Evolutionary conservation across 2,113 vertebrate genomes (phyloP).

Genomic region (Halcyon malimbica): DNA sequence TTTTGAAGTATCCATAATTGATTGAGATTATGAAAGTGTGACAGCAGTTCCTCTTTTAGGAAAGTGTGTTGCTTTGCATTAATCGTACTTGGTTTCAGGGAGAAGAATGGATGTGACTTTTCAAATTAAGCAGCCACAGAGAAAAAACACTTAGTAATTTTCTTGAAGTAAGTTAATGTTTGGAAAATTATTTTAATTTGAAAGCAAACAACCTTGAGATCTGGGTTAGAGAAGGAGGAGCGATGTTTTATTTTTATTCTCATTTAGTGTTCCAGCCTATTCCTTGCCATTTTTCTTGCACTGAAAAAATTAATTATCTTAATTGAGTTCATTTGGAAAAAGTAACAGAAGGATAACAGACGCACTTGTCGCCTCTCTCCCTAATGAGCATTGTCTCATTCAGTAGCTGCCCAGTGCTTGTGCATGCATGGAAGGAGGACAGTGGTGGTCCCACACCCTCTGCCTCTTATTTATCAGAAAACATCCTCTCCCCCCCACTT

Average conservation of each 20-base stretch:
- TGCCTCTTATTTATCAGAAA: constrained; percentile 4
- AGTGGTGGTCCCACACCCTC: background rate
- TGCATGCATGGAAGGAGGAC: background rate
- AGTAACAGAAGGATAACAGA: constrained; percentile 49
- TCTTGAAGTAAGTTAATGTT: constrained; percentile 21
- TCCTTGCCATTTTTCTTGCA: background rate
- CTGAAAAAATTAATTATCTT: constrained; percentile 48
- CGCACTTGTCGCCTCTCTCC: background rate
- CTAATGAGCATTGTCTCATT: too few species aligned
- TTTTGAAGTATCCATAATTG: constrained; percentile 55
- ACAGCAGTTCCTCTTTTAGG: constrained; percentile 49
- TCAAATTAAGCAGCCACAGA: constrained; percentile 39
- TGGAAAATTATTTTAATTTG: constrained; percentile 58
- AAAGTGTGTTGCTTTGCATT: constrained; percentile 45
- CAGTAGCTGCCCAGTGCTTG: background rate
- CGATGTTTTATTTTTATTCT: background rate
- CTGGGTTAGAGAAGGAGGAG: background rate
- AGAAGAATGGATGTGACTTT: constrained; percentile 29
- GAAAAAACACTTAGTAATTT: constrained; percentile 34
- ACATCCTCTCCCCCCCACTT: background rate
- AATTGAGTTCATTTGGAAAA: constrained; percentile 53
- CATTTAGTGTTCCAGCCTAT: background rate
- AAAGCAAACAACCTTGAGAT: constrained; percentile 1
- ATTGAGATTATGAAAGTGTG: constrained; percentile 36
- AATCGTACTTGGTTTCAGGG: constrained; percentile 49